Conservation (phyloP, 2,797 vertebrate genomes). For the Harpagifer antarcticus region DNA sequence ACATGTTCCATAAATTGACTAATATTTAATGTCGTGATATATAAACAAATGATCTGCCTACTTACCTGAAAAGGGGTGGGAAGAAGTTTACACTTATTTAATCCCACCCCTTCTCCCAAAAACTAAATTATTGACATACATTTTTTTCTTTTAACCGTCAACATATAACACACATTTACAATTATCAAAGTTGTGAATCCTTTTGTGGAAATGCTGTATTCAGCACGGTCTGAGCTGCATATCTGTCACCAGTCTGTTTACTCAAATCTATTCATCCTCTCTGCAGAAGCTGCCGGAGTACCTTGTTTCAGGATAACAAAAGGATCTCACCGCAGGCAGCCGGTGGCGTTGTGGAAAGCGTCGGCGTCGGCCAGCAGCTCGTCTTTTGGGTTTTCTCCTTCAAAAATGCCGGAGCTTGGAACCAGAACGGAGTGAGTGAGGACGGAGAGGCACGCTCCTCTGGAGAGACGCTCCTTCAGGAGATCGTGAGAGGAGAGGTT, state of each 20-base stretch:
- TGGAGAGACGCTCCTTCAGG: conserved; percentile 88
- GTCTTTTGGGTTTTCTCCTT: conserved; percentile 93
- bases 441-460: conserved; percentile 73
- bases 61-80: too few relatives aligned
- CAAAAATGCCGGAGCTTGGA: conserved; percentile 91
- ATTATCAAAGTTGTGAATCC: too few relatives aligned
- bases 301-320: conserved; percentile 19
- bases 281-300: background rate
- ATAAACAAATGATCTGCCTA: too few relatives aligned
- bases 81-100: too few relatives aligned
- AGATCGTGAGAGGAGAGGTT: conserved; percentile 95
- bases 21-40: background rate
- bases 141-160: too few relatives aligned
- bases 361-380: conserved; percentile 87
- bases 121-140: too few relatives aligned
- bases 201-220: background rate
- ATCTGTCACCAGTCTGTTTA: conserved; percentile 24
- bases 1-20: too few relatives aligned
- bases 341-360: conserved; percentile 92
- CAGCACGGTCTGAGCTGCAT: background rate
- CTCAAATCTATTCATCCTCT: background rate
- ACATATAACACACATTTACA: too few relatives aligned
- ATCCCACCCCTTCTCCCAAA: too few relatives aligned
- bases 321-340: conserved; percentile 90
- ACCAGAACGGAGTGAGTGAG: conserved; percentile 89